Conservation (phyloP, 2,888 invertebrate genomes). For the Ommatoiulus sabulosus region DNA sequence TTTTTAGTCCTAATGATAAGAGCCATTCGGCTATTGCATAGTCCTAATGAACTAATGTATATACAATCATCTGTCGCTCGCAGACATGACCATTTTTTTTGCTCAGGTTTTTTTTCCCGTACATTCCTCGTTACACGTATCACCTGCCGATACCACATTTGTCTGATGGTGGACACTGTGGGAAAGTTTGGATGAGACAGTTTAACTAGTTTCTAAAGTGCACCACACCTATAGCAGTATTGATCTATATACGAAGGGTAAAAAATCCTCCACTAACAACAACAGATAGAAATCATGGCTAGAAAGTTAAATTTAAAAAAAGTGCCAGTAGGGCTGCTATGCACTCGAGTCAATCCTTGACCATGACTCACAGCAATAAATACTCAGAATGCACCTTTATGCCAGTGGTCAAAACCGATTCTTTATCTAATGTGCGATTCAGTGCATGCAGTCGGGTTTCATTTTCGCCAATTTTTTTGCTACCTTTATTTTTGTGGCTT, state of each 20-base stretch:
- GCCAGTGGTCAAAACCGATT: neutral
- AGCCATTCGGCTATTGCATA: neutral
- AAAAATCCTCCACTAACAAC: neutral
- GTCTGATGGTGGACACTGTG: constrained; percentile 36
- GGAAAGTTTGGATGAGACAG: constrained; percentile 43
- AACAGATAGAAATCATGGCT: constrained; percentile 15
- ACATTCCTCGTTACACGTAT: constrained; percentile 38
- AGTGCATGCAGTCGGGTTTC: neutral
- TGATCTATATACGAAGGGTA: constrained; percentile 43
- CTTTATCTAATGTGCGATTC: constrained; percentile 1
- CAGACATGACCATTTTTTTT: constrained; percentile 32
- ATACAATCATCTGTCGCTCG: constrained; percentile 49
- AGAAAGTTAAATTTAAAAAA: neutral
- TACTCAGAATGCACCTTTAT: neutral
- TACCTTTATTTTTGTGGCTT: neutral
- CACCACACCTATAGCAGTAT: constrained; percentile 35
- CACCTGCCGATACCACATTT: constrained; percentile 47
- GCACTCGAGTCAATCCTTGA: neutral
- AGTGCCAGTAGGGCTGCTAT: neutral
- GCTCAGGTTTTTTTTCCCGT: neutral
- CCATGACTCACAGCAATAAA: neutral
- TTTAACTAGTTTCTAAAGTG: constrained; percentile 43
- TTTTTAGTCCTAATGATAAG: neutral
- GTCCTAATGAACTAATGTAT: constrained; percentile 47
- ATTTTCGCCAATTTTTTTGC: neutral